These are phyloP conservation scores for Trididemnum clinides DNA, from an alignment of 23 tunicate species.

Conservation along the genomic window DNA sequence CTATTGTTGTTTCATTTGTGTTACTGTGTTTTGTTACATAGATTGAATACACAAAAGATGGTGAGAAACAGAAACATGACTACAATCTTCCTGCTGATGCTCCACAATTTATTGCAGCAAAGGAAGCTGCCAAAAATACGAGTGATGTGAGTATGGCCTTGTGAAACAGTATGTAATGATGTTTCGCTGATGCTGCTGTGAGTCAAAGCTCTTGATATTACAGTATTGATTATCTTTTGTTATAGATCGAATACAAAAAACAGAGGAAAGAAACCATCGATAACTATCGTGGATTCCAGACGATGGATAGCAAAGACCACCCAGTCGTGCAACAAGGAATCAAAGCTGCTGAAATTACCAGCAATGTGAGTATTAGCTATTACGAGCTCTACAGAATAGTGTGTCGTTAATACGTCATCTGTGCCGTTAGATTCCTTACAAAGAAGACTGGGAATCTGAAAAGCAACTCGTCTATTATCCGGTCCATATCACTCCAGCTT, in stretches of 20 bases:
- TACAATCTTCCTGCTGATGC: constrained; percentile 73
- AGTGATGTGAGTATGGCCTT: constrained; percentile 85
- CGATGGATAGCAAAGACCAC: no score
- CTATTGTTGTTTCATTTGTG: no score
- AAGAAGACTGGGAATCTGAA: constrained; percentile 95
- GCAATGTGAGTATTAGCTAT: no score
- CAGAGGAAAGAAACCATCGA: constrained; percentile 71
- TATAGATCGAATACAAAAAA: constrained; percentile 70
- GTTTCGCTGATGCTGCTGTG: no score
- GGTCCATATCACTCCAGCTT: constrained; percentile 94
- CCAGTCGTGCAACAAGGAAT: no score
- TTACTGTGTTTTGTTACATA: no score
- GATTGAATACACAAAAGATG: constrained; percentile 79
- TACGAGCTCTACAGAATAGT: no score
- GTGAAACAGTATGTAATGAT: constrained; percentile 48
- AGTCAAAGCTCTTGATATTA: no score
- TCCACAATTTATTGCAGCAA: constrained; percentile 82
- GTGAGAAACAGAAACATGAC: constrained; percentile 64
- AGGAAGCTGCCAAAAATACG: constrained; percentile 59
- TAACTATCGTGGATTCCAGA: constrained; percentile 79
- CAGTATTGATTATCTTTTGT: no score
- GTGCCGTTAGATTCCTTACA: constrained; percentile 54
- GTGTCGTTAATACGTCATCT: no score
- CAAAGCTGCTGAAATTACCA: no score
- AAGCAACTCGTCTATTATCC: constrained; percentile 81